Percentiles rank a stretch among this genome's conserved stretches.
Evolutionary conservation across 2,888 invertebrate genomes (phyloP).

Genomic region (Poecilus cupreus): DNA sequence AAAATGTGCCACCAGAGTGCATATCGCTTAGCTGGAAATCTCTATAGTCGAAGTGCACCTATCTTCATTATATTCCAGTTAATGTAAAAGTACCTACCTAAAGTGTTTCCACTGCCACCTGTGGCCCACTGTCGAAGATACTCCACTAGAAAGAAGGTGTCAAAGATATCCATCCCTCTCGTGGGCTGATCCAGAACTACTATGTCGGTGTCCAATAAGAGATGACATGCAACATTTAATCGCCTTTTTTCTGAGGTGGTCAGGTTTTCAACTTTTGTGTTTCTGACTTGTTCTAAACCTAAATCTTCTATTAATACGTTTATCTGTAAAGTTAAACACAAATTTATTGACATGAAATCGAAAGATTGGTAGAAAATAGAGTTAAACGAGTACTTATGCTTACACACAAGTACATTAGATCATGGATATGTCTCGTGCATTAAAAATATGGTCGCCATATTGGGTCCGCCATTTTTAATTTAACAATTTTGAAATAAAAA

Average conservation of each 20-base stretch:
- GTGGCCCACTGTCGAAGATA: constrained; percentile 93
- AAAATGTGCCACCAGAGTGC: too few relatives aligned
- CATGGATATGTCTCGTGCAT: too few relatives aligned
- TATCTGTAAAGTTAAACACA: constrained; percentile 77
- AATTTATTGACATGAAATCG: not conserved
- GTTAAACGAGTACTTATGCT: too few relatives aligned
- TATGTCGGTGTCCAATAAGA: constrained; percentile 90
- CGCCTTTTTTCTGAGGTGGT: constrained; percentile 92
- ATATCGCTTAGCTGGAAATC: too few relatives aligned
- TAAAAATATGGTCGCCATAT: too few relatives aligned
- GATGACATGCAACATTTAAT: constrained; percentile 91
- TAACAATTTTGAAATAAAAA: not conserved
- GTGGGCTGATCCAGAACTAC: constrained; percentile 92
- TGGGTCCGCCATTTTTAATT: too few relatives aligned
- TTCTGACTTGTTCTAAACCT: constrained; percentile 91
- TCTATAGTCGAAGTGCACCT: too few relatives aligned
- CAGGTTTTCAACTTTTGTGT: constrained; percentile 88
- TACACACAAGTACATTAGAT: too few relatives aligned
- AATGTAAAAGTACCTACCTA: too few relatives aligned
- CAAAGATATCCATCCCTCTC: constrained; percentile 94
- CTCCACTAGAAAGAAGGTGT: constrained; percentile 95
- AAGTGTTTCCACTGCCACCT: constrained; percentile 71
- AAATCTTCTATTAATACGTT: constrained; percentile 92
- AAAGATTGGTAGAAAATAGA: too few relatives aligned
- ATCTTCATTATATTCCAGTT: too few relatives aligned